Evolutionary conservation across 2,113 vertebrate species (phyloP).

Genomic region (Heterotilapia buettikoferi): DNA sequence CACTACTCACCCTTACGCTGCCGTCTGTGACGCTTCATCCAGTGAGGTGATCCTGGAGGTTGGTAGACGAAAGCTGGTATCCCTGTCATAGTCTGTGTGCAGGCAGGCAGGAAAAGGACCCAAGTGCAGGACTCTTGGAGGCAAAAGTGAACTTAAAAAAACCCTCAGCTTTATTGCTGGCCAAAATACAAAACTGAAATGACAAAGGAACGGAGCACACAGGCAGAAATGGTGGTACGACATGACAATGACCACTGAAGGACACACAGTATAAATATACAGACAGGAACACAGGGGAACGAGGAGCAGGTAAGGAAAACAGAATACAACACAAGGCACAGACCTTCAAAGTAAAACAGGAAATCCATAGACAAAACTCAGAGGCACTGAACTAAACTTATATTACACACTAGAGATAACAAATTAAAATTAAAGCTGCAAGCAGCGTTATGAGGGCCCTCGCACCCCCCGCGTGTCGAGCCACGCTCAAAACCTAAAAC

Average conservation of each 20-base stretch:
- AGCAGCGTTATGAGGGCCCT: no score
- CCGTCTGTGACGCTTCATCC: background rate
- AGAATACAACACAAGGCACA: background rate
- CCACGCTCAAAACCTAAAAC: no score
- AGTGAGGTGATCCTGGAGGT: background rate
- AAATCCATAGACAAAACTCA: background rate
- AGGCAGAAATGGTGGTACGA: background rate
- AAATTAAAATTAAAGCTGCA: accelerated
- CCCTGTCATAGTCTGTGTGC: background rate
- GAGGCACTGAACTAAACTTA: background rate
- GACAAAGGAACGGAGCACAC: background rate
- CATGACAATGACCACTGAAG: background rate
- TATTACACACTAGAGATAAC: background rate
- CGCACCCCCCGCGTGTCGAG: no score
- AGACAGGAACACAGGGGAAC: background rate
- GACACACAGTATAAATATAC: background rate
- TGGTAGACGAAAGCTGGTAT: background rate
- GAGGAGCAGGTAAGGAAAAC: background rate
- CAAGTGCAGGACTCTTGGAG: background rate
- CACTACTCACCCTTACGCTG: background rate
- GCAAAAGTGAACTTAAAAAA: background rate
- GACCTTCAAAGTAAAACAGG: background rate
- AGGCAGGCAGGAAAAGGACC: background rate
- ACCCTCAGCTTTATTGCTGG: background rate
- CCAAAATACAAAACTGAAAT: background rate